A percentile compares a stretch with the other conserved stretches of the same genome.
These are phyloP conservation scores for Dicyrtomina minuta DNA, from an alignment of 2,888 invertebrate genomes.

Conservation along the genomic window DNA sequence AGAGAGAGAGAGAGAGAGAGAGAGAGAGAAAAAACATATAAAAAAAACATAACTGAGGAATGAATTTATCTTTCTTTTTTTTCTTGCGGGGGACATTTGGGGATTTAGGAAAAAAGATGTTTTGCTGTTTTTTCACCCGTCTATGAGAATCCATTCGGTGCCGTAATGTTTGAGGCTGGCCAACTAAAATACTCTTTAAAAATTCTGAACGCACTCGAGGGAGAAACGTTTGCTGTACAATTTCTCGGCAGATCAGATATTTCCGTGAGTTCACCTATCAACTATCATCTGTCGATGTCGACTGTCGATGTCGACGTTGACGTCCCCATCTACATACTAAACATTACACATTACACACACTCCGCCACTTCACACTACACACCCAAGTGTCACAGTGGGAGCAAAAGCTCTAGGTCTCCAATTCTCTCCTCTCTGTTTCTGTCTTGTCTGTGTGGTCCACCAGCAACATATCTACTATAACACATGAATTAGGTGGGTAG, in stretches of 20 bases:
- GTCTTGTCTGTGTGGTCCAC: too few relatives aligned
- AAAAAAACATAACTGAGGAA: background rate
- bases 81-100: background rate
- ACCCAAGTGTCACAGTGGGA: too few relatives aligned
- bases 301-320: too few relatives aligned
- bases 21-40: too few relatives aligned
- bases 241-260: conserved; percentile 52
- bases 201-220: conserved; percentile 53
- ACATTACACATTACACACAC: background rate
- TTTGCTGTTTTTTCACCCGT: conserved; percentile 53
- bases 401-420: background rate
- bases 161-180: conserved; percentile 53
- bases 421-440: too few relatives aligned
- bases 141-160: conserved; percentile 53
- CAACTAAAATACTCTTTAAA: conserved; percentile 53
- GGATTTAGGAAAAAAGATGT: conserved; percentile 50
- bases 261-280: conserved; percentile 42
- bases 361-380: background rate
- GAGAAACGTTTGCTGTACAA: conserved; percentile 53
- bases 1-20: too few relatives aligned
- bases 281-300: background rate
- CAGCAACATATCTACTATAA: too few relatives aligned
- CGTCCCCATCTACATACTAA: background rate
- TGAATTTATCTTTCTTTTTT: background rate
- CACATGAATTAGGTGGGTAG: too few relatives aligned